These are phyloP conservation scores for Doris montereyensis DNA, from an alignment of 2,888 invertebrate species.

Conservation along the genomic window DNA sequence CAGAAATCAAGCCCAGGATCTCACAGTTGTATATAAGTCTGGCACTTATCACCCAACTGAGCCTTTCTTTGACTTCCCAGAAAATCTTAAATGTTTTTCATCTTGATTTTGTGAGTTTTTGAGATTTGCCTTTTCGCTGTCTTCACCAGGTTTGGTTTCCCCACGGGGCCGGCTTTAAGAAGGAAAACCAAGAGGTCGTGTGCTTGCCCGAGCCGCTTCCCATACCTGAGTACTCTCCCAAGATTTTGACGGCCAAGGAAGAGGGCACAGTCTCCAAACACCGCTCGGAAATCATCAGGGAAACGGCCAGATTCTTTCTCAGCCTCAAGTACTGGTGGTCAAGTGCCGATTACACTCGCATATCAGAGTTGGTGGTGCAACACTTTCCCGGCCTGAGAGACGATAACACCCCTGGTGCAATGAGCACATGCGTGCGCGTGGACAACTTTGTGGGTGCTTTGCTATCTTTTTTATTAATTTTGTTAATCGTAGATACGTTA, in stretches of 20 bases:
- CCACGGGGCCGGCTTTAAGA: constrained; percentile 46
- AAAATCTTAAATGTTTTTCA: too few relatives aligned
- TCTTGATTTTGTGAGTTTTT: too few relatives aligned
- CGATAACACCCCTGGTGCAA: background rate
- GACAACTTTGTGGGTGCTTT: constrained; percentile 43
- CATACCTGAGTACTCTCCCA: constrained; percentile 43
- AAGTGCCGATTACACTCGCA: constrained; percentile 47
- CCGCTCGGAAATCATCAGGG: constrained; percentile 46
- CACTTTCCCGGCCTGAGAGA: constrained; percentile 47
- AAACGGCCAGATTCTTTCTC: constrained; percentile 46
- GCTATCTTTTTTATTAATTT: background rate
- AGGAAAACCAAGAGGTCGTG: constrained; percentile 44
- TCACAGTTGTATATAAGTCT: too few relatives aligned
- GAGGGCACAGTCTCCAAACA: constrained; percentile 42
- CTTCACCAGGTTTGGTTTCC: constrained; percentile 48
- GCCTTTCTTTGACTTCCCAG: too few relatives aligned
- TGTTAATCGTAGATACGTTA: background rate
- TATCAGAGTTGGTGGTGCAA: constrained; percentile 45
- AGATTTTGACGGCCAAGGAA: constrained; percentile 43
- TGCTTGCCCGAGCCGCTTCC: constrained; percentile 45
- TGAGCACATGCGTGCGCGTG: constrained; percentile 36
- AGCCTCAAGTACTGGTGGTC: constrained; percentile 48
- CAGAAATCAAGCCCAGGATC: too few relatives aligned
- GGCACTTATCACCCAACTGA: too few relatives aligned
- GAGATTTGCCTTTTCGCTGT: too few relatives aligned